Base-by-base conservation (phyloP, 2,888 invertebrate genomes). In the Chirona hameri region DNA sequence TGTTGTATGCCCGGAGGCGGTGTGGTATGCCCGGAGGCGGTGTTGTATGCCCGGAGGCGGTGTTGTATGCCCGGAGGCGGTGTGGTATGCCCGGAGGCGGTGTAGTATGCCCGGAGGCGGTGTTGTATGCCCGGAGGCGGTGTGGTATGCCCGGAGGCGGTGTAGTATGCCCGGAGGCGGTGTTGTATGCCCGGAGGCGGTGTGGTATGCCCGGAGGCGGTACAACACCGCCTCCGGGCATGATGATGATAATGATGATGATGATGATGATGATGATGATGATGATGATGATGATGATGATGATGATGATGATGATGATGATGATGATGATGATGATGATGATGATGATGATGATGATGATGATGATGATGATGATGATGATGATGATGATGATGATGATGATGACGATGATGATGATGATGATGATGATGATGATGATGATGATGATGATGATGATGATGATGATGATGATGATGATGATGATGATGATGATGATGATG, bases 221-320 rank as follows among this genome's bases (percentile, higher is more conserved):
- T 18, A n/a, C n/a, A n/a, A n/a, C n/a, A n/a, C 21, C n/a, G 65
- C 21, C n/a, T 18, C 21, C n/a, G 65, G 65, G 18, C 21, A n/a
- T 65, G 65, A n/a, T 65, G 65, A 65, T 65, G 65, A 65, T 65
- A n/a, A 65, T 65, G 65, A 65, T 65, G 65, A 65, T 65, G 65
- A 65, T 65, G 65, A 65, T 65, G 65, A 65, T 65, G 65, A 65
- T 65, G 65, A 65, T 65, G 65, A 65, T 65, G 65, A 65, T 65
- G 65, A 65, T 65, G 65, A 65, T 65, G 65, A 65, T 65, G 65
- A 65, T 65, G 65, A 65, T 65, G 65, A 65, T 65, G 65, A 65
- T 65, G 65, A 65, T 65, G 65, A 65, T 65, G 65, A 65, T 65
- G 65, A 65, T 65, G 65, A 65, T 65, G 65, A 65, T 65, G 65